These are phyloP conservation scores for Melitaea athalia DNA, from an alignment of 2,888 invertebrate species.

Conservation along the genomic window DNA sequence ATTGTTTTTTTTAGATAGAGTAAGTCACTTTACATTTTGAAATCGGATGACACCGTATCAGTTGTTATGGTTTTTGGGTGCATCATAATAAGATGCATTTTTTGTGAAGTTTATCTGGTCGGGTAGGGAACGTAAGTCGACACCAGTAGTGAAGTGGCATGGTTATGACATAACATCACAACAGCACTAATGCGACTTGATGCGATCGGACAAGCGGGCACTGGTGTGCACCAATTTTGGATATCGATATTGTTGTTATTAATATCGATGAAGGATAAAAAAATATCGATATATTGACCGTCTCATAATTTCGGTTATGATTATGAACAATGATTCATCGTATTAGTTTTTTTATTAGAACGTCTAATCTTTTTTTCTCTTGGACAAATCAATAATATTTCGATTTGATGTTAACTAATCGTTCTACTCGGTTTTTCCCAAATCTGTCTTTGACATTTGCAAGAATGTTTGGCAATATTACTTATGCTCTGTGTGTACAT, in stretches of 20 bases:
- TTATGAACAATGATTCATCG: not conserved
- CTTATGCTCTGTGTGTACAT: too few relatives aligned
- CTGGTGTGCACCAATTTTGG: slow-evolving; percentile 49
- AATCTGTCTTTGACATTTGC: too few relatives aligned
- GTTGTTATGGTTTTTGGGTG: slow-evolving; percentile 4
- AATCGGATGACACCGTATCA: not conserved
- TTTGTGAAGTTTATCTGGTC: slow-evolving; percentile 27
- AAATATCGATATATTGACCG: slow-evolving; percentile 19
- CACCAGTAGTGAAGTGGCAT: slow-evolving; percentile 61
- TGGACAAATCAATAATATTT: too few relatives aligned
- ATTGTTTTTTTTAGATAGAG: too few relatives aligned
- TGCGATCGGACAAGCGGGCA: slow-evolving; percentile 52
- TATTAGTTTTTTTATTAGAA: not conserved
- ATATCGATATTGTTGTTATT: slow-evolving; percentile 45
- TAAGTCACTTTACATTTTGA: not conserved
- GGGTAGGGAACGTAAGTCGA: slow-evolving; percentile 55
- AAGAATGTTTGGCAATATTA: too few relatives aligned
- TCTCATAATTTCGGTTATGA: not conserved
- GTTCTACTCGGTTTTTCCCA: too few relatives aligned
- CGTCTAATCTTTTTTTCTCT: too few relatives aligned
- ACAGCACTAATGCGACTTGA: slow-evolving; percentile 58
- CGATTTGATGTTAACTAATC: too few relatives aligned
- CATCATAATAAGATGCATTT: slow-evolving; percentile 28
- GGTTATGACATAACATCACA: slow-evolving; percentile 64
- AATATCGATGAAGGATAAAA: slow-evolving; percentile 36